A percentile compares a stretch with the other conserved stretches of the same genome.
These are phyloP conservation scores for Ctenomys sociabilis DNA, from an alignment of 2,113 vertebrate species.

Conservation along the genomic window DNA sequence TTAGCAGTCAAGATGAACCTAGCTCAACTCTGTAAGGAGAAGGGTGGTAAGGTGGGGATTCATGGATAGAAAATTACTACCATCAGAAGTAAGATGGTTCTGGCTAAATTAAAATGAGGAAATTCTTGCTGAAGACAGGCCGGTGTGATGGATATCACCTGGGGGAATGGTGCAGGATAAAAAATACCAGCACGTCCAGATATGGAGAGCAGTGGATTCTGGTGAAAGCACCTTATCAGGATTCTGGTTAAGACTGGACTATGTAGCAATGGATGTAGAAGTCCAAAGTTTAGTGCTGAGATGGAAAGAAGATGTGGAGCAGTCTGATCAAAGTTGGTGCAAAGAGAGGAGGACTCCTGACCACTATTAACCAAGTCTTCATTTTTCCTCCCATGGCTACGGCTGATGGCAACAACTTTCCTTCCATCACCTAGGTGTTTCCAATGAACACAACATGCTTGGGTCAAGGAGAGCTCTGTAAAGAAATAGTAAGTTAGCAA, in stretches of 20 bases:
- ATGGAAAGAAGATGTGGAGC: background rate
- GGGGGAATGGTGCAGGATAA: background rate
- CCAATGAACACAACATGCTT: no score
- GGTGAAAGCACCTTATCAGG: background rate
- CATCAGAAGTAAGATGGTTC: background rate
- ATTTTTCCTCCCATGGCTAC: fast-evolving
- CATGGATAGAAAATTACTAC: background rate
- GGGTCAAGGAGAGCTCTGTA: background rate
- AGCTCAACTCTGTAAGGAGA: background rate
- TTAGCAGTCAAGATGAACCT: background rate
- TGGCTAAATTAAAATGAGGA: background rate
- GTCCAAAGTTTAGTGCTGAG: background rate
- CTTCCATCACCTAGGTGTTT: background rate
- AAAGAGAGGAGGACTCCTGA: background rate
- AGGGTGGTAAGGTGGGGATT: background rate
- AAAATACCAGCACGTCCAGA: background rate
- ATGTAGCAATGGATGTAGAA: background rate
- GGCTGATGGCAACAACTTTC: background rate
- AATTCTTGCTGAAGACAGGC: background rate
- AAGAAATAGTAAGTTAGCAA: background rate
- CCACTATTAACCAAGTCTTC: background rate
- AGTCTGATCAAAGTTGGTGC: background rate
- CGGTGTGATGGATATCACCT: background rate
- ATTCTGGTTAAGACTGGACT: background rate
- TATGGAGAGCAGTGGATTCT: background rate